Evolutionary conservation across 2,888 invertebrate species (phyloP).

Genomic region (Synanthedon formicaeformis): DNA sequence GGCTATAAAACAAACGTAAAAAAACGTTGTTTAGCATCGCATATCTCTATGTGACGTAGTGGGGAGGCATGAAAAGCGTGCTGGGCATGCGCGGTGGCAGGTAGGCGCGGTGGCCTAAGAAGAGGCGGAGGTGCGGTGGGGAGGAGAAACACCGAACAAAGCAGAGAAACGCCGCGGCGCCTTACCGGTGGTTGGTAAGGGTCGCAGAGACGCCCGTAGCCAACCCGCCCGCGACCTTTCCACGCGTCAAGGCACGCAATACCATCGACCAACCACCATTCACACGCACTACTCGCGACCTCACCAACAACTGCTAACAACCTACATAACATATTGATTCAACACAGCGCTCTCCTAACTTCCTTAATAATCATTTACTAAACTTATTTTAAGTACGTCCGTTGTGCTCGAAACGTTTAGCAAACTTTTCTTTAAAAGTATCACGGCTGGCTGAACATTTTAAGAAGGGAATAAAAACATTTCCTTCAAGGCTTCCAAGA

Average conservation of each 20-base stretch:
- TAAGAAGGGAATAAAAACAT: neutral
- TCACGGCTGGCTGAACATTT: neutral
- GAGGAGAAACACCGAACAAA: constrained; percentile 35
- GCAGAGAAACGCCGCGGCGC: constrained; percentile 33
- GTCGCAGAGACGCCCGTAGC: constrained; percentile 19
- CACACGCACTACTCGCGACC: constrained; percentile 37
- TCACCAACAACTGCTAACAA: constrained; percentile 24
- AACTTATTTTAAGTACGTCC: constrained; percentile 1
- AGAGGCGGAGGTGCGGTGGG: constrained; percentile 28
- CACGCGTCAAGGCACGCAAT: constrained; percentile 39
- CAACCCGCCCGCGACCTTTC: constrained; percentile 25
- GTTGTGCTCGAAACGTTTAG: neutral
- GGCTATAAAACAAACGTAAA: constrained; percentile 21
- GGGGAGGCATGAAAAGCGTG: constrained; percentile 39
- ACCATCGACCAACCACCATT: constrained; percentile 55
- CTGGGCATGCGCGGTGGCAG: constrained; percentile 60
- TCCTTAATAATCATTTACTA: constrained; percentile 8
- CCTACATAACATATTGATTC: constrained; percentile 47
- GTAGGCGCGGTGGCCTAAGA: constrained; percentile 31
- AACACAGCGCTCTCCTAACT: neutral
- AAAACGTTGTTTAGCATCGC: constrained; percentile 37
- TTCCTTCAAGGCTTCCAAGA: neutral
- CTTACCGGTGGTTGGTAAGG: constrained; percentile 29
- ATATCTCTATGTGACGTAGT: constrained; percentile 49
- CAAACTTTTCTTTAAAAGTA: neutral